phyloP scores from a whole-genome alignment of 2,113 vertebrate species.

The Planiliza haematocheilus region DNA sequence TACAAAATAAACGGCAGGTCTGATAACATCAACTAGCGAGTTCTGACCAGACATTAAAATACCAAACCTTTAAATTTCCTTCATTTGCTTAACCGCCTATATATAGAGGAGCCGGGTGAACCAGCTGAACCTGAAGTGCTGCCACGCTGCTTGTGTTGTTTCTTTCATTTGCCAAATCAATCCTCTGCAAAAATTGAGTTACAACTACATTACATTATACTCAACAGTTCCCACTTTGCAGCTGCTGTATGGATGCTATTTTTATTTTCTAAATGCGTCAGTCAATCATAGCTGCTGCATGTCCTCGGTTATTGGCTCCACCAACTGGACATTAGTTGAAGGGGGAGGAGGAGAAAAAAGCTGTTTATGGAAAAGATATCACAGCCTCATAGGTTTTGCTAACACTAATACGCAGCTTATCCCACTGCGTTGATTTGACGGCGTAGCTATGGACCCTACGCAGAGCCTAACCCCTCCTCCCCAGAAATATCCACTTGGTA shows the following conservation, averaged over 20 bases:
- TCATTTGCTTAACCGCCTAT: neutral
- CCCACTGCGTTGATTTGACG: too few species aligned
- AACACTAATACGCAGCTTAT: too few species aligned
- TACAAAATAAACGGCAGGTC: constrained; percentile 35
- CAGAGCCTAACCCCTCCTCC: too few species aligned
- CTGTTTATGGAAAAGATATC: too few species aligned
- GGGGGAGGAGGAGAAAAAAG: constrained; percentile 3
- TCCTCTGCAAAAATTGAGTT: constrained; percentile 15
- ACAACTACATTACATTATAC: constrained; percentile 8
- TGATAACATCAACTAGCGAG: constrained; percentile 11
- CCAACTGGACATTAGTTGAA: neutral
- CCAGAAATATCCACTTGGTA: too few species aligned
- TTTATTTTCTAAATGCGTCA: constrained; percentile 18
- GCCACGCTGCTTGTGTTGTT: neutral
- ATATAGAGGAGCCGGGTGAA: constrained; percentile 9
- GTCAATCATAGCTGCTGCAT: neutral
- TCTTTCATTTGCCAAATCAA: constrained; percentile 27
- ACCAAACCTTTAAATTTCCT: neutral
- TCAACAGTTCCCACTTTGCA: constrained; percentile 6
- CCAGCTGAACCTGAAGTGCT: constrained; percentile 51
- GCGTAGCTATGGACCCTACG: too few species aligned
- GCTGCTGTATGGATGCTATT: neutral
- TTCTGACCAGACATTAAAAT: constrained; percentile 5
- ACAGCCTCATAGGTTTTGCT: too few species aligned
- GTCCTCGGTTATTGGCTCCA: neutral